Percentiles rank a stretch among this genome's conserved stretches.
Evolutionary conservation across 2,888 invertebrate species (phyloP).

Genomic region (Tenthredo mesomela): DNA sequence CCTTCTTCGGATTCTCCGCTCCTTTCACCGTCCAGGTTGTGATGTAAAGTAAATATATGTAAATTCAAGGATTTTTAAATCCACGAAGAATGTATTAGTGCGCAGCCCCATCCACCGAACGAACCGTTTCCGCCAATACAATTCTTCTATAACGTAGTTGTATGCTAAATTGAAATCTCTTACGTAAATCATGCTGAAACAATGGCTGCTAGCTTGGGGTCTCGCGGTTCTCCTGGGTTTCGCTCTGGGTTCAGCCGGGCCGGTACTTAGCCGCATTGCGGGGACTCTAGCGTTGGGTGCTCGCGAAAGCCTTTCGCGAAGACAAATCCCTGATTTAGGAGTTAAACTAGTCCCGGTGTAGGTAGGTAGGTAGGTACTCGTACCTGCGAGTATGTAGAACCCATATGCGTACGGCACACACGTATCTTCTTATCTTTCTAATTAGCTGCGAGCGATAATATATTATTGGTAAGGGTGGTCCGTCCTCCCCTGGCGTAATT

Average conservation of each 20-base stretch:
- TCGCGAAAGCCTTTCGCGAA: slow-evolving; percentile 53
- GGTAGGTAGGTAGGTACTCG: not conserved
- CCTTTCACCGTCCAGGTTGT: slow-evolving; percentile 37
- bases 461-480: slow-evolving; percentile 37
- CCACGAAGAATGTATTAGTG: slow-evolving; percentile 51
- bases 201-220: slow-evolving; percentile 63
- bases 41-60: slow-evolving; percentile 53
- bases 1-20: slow-evolving; percentile 18
- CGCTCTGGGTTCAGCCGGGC: slow-evolving; percentile 61
- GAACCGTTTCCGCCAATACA: slow-evolving; percentile 53
- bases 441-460: slow-evolving; percentile 50
- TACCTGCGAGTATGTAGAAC: not conserved
- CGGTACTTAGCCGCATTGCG: slow-evolving; percentile 73
- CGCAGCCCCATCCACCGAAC: slow-evolving; percentile 33
- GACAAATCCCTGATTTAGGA: slow-evolving; percentile 69
- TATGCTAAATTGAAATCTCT: slow-evolving; percentile 69
- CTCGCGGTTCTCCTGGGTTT: slow-evolving; percentile 62
- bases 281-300: slow-evolving; percentile 61
- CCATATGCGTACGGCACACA: slow-evolving; percentile 39
- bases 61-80: slow-evolving; percentile 54
- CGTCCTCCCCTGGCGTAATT: not conserved
- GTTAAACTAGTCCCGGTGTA: slow-evolving; percentile 41
- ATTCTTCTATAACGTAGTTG: slow-evolving; percentile 54
- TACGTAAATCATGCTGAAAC: slow-evolving; percentile 70
- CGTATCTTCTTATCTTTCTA: slow-evolving; percentile 49